Evolutionary conservation across 2,888 invertebrate genomes (phyloP), one percentile per base, ranked within the genome.

Genomic region (Steromphala cineraria): DNA sequence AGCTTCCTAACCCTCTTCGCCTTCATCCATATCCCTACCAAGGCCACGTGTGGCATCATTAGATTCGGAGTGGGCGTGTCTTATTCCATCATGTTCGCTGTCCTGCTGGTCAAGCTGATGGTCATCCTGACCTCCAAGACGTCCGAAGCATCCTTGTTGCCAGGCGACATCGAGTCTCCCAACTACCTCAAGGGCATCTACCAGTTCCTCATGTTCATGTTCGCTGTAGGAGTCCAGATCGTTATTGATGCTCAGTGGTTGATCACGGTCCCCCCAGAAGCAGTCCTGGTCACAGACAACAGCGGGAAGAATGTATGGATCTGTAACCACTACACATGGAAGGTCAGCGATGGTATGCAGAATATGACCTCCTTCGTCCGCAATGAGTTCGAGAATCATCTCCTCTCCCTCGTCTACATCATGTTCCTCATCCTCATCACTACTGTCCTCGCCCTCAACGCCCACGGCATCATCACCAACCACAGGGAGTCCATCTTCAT

Each of bases 401-500:
- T 97, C 82, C 94, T 97, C 86, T 97, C 97, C 40, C 94, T 97
- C 86, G 95, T 96, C 90, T 95, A 98, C 94, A 96, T 97, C 78
- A 96, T 97, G 88, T 96, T 97, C 92, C 95, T 98, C 82, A 96
- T 98, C 87, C 94, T 97, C 75, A 96, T 97, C 90, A 97, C 97
- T 81, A 96, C 97, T 82, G 95, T 97, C 80, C 94, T 98, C 88
- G 97, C 98, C 78, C 95, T 97, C 85, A 88, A 85, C 67, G 97
- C 98, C 78, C 93, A 94, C 75, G 96, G 97, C 77, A 97, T 98
- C 83, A 96, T 97, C 80, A 98, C 98, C 94, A 98, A 98, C 94
- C 97, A 98, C 93, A 95, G 98, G 77, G 98, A 98, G 94, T 97
- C 98, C 71, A 96, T 97, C 53, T 98, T 97, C 94, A 98, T 98